phyloP scores from a whole-genome alignment of 1,140 invertebrate species.

The Cardiocondyla obscurior region DNA sequence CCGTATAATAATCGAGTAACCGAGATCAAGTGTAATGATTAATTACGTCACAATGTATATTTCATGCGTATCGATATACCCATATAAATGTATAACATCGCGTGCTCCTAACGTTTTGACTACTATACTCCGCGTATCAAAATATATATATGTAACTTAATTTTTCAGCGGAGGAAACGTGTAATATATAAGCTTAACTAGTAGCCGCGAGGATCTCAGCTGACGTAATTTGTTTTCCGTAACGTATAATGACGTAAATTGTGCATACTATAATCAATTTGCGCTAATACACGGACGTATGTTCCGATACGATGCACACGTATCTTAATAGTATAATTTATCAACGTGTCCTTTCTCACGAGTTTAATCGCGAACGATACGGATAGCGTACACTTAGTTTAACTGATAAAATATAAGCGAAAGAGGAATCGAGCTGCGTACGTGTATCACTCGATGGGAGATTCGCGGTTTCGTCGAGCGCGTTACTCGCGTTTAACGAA shows the following conservation, averaged over 20 bases:
- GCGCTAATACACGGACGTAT: not conserved
- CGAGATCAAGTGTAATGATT: not conserved
- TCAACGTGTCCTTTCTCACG: not conserved
- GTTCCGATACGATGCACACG: not conserved
- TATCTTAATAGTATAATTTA: conserved; percentile 23
- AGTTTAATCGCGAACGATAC: not conserved
- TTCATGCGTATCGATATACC: conserved; percentile 1
- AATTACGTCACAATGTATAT: not conserved
- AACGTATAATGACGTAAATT: conserved; percentile 37
- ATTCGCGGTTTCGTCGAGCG: not conserved
- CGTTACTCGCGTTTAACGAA: conserved; percentile 22
- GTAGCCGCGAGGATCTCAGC: conserved; percentile 1
- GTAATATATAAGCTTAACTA: conserved; percentile 25
- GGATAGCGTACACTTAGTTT: not conserved
- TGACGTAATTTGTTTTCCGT: conserved; percentile 39
- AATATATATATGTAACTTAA: not conserved
- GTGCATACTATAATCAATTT: conserved; percentile 36
- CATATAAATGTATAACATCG: conserved; percentile 20
- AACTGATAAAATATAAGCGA: too few species aligned
- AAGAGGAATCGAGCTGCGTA: not conserved
- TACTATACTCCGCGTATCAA: not conserved
- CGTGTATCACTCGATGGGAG: not conserved
- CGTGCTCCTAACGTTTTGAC: conserved; percentile 6
- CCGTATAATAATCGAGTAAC: not conserved
- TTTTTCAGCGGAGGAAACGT: not conserved